Base-by-base conservation (phyloP, 1,140 invertebrate genomes). In the Drosophila suzukii region DNA sequence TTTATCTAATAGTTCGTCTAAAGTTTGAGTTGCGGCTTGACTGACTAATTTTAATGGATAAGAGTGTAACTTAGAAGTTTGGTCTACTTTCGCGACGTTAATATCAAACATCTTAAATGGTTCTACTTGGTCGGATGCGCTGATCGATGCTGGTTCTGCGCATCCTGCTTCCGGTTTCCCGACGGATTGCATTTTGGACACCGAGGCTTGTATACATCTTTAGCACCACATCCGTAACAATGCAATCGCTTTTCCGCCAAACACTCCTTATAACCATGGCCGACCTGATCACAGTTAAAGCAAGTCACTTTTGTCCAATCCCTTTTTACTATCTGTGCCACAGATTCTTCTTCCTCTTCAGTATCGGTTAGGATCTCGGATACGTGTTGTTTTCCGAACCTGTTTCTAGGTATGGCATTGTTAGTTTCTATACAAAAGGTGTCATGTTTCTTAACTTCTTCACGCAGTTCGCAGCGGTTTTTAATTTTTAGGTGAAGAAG, bases 191-290 rank as follows among this genome's bases (percentile, higher is more conserved):
- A 60, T 60, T 50, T 60, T 38, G 27, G 15, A 15, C 59, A 62
- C 3, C 34, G 47, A 30, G 59, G 59, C 34, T 61, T 61, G 15
- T 38, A 62, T 4, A 34, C n/a, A 39, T 62, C 27, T 32, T 62
- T 62, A 53, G 49, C 46, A 15, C 59, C 59, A 34, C 59, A 62
- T 12, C 59, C 59, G 38, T 62, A 62, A 4, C 59, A 62, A 27
- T 53, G 50, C 3, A 62, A 12, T 5, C 36, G 49, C 12, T 50
- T 47, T n/a, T 49, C 47, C 27, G 32, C 59, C n/a, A 62, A 8
- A 51, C 59, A 62, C 6, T 62, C 49, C 17, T 44, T 39, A 36
- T 30, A 62, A 41, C 59, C 20, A 10, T 60, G 58, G 30, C 58
- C 58, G 12, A 38, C 1, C 24, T 60, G 27, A 30, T 60, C 46